A percentile compares a stretch with the other conserved stretches of the same genome.
Evolutionary conservation across 1,140 invertebrate genomes (phyloP).

Genomic region (Reticulitermes speratus): DNA sequence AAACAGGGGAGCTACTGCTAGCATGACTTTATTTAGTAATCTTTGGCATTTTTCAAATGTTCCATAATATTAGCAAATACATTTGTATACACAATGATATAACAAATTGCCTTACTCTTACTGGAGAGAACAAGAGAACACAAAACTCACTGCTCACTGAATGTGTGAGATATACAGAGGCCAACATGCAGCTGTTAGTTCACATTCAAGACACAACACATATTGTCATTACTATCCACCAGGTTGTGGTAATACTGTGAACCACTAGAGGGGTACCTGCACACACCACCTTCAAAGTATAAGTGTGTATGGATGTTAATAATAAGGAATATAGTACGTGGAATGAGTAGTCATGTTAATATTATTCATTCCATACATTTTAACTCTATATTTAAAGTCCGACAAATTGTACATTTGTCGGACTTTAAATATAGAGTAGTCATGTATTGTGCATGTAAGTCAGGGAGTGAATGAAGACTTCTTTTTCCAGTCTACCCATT

Average conservation of each 20-base stretch:
- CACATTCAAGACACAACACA: neutral
- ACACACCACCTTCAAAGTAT: too few relatives aligned
- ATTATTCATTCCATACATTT: too few relatives aligned
- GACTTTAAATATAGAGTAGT: too few relatives aligned
- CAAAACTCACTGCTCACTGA: constrained; percentile 2
- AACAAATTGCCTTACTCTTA: neutral
- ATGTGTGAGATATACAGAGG: neutral
- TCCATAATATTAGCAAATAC: constrained; percentile 12
- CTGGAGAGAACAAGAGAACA: neutral
- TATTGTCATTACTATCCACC: neutral
- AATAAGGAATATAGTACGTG: too few relatives aligned
- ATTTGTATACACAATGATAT: constrained; percentile 11
- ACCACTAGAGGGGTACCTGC: too few relatives aligned
- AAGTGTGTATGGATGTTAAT: too few relatives aligned
- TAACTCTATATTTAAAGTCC: too few relatives aligned
- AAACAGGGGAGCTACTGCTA: neutral
- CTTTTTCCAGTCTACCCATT: too few relatives aligned
- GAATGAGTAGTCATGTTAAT: too few relatives aligned
- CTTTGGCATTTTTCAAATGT: constrained; percentile 12
- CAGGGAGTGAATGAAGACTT: too few relatives aligned
- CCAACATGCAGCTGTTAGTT: neutral
- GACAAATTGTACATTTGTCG: too few relatives aligned
- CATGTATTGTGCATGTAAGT: too few relatives aligned
- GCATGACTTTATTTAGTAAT: constrained; percentile 17
- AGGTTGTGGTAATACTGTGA: neutral